Evolutionary conservation across 2,888 invertebrate species (phyloP).

Genomic region (Andrena trimmerana): DNA sequence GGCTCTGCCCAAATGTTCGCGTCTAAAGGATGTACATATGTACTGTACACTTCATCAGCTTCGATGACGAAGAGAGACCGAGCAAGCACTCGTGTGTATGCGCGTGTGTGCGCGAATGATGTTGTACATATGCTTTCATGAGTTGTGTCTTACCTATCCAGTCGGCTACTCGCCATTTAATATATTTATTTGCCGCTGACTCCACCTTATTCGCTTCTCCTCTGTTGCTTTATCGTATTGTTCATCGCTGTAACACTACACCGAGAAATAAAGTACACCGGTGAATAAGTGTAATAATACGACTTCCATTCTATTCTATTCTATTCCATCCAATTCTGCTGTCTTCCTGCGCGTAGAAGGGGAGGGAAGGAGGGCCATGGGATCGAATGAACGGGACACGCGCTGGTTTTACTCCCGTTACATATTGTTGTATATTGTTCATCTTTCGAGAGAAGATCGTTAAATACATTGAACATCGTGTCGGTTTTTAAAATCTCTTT

Average conservation of each 20-base stretch:
- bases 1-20: slow-evolving; percentile 83
- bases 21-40: not conserved
- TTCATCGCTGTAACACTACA: too few relatives aligned
- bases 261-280: not conserved
- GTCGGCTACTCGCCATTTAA: slow-evolving; percentile 14
- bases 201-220: not conserved
- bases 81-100: too few relatives aligned
- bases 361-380: slow-evolving; percentile 19
- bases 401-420: slow-evolving; percentile 72
- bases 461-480: slow-evolving; percentile 79
- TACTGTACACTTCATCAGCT: too few relatives aligned
- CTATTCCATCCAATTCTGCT: not conserved
- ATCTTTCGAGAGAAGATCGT: slow-evolving; percentile 73
- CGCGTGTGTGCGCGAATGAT: too few relatives aligned
- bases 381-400: slow-evolving; percentile 35
- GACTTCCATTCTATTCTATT: not conserved
- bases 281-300: not conserved
- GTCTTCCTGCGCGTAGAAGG: not conserved
- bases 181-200: not conserved
- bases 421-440: slow-evolving; percentile 74
- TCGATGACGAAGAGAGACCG: too few relatives aligned
- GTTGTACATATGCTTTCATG: too few relatives aligned
- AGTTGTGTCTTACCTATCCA: too few relatives aligned
- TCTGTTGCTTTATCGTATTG: not conserved
- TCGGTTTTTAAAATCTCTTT: slow-evolving; percentile 73